A percentile compares a stretch with the other conserved stretches of the same genome.
These are phyloP conservation scores for Crepidodera aurea DNA, from an alignment of 2,888 invertebrate species.

Conservation along the genomic window DNA sequence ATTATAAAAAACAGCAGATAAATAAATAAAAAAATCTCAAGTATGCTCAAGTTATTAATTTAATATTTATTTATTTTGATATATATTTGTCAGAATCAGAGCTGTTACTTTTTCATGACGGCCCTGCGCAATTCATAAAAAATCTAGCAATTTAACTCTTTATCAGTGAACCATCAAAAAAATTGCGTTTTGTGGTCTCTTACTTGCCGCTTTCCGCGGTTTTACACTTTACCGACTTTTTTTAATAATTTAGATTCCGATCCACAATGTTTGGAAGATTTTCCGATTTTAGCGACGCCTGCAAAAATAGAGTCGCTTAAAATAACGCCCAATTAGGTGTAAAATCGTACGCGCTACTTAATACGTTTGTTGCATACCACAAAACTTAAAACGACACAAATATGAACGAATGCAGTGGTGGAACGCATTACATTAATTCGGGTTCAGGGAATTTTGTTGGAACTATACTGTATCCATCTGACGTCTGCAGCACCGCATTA, in stretches of 20 bases:
- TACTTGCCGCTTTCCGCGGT: background rate
- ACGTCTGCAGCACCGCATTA: too few species aligned
- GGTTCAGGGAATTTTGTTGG: too few species aligned
- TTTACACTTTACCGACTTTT: background rate
- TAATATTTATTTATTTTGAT: too few species aligned
- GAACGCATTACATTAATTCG: too few species aligned
- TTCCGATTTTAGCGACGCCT: slow-evolving; percentile 10
- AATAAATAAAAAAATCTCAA: too few species aligned
- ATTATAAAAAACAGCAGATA: too few species aligned
- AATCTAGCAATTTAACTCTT: background rate
- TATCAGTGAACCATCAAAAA: background rate
- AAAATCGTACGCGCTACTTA: slow-evolving; percentile 11
- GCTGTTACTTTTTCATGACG: too few species aligned
- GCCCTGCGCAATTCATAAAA: too few species aligned
- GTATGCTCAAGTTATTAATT: too few species aligned
- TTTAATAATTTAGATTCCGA: background rate
- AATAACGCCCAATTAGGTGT: slow-evolving; percentile 23
- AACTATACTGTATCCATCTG: too few species aligned
- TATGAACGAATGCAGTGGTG: background rate
- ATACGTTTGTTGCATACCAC: background rate
- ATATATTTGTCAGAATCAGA: too few species aligned
- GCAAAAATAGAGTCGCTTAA: slow-evolving; percentile 17
- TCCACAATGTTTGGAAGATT: background rate
- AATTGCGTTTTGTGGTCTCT: background rate
- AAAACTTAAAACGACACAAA: background rate